Base-by-base conservation (phyloP, 2,797 vertebrate species). In the Myiothlypis coronata region DNA sequence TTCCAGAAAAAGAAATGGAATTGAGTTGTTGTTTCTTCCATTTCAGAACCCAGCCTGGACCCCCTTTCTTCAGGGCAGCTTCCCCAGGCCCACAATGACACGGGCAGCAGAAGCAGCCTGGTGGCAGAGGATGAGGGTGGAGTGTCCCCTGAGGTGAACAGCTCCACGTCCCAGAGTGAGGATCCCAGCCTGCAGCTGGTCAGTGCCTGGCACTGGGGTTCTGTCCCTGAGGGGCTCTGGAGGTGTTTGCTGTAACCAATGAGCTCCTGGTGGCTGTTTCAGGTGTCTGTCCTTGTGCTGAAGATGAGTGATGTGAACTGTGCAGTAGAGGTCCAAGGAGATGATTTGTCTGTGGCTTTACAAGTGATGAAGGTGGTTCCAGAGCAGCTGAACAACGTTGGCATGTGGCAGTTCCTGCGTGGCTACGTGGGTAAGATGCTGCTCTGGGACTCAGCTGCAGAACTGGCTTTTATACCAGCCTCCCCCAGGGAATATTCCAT, bases 201-300 rank as follows among this genome's bases (percentile, higher is more conserved):
- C 92, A 97, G 98, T 64, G 67, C 93, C 81, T 91, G 56, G 85
- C 89, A 12, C 80, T 57, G 30, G 55, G 11, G 4, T 14, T 4
- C 3, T 80, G 69, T 46, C 35, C 68, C 43, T 16, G 14, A 56
- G 69, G 7, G 53, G n/a, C 22, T 22, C 53, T 72, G 82, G 44
- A 68, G 13, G 4, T 47, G 50, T 39, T 53, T 37, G 32, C 14
- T 80, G 27, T 79, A 24, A 6, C 41, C 30, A 49, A 2, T 17
- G 87, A 69, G 46, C 46, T 86, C 79, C 61, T n/a, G 14, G 5
- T 87, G 96, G 68, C 88, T 89, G 34, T 95, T 95, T 14, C 96
- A 99, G 99, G 98, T 98, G 23, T 99, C 98, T 8, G 98, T 99
- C 89, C 93, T 99, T 28, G 84, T 99, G 77, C 82, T 99, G 96